phyloP scores from a whole-genome alignment of 2,888 invertebrate genomes.

The Dorcus parallelipipedus region DNA sequence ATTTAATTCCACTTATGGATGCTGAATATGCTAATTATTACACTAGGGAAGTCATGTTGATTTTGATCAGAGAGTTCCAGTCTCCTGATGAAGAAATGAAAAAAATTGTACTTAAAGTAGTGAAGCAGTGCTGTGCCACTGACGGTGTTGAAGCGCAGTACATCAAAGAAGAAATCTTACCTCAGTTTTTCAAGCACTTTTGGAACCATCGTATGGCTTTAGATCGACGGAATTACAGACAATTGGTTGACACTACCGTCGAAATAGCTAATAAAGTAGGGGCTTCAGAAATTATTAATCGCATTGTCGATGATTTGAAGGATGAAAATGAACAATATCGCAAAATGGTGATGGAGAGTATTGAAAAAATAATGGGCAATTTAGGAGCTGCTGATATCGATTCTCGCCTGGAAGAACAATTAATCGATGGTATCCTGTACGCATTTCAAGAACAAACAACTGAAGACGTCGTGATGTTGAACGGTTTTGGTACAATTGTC shows the following conservation, averaged over 20 bases:
- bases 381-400: slow-evolving; percentile 98
- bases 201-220: slow-evolving; percentile 99
- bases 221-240: slow-evolving; percentile 95
- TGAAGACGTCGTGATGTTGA: slow-evolving; percentile 99
- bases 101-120: slow-evolving; percentile 98
- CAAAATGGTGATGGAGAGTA: slow-evolving; percentile 99
- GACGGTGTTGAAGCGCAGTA: slow-evolving; percentile 99
- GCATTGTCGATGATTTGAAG: slow-evolving; percentile 98
- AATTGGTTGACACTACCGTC: slow-evolving; percentile 98
- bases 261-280: slow-evolving; percentile 99
- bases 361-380: slow-evolving; percentile 94
- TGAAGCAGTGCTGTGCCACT: slow-evolving; percentile 99
- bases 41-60: slow-evolving; percentile 98
- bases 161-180: slow-evolving; percentile 98
- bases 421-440: slow-evolving; percentile 98
- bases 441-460: slow-evolving; percentile 99
- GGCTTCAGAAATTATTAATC: slow-evolving; percentile 97
- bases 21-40: slow-evolving; percentile 99
- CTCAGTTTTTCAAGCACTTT: slow-evolving; percentile 98
- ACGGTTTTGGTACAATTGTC: slow-evolving; percentile 98
- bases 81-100: slow-evolving; percentile 99
- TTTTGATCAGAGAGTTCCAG: slow-evolving; percentile 98
- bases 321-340: slow-evolving; percentile 99
- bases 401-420: slow-evolving; percentile 94
- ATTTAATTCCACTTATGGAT: slow-evolving; percentile 98